A percentile compares a stretch with the other conserved stretches of the same genome.
These are phyloP conservation scores for Coptodon rendalli DNA, from an alignment of 2,113 vertebrate species.

Conservation along the genomic window DNA sequence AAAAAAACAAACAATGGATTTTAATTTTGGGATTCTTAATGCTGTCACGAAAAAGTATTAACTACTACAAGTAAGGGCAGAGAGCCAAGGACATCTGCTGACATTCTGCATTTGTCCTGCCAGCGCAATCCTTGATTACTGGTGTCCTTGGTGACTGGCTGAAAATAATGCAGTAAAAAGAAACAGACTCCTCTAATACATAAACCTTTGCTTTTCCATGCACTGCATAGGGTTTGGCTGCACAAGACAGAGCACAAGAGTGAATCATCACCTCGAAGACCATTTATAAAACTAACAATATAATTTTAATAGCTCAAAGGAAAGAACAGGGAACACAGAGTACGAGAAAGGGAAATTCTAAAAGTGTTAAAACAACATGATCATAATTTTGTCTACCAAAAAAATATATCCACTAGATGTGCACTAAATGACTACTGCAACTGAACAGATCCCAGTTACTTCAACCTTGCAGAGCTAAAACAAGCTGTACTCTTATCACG, in stretches of 20 bases:
- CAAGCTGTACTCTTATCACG: not conserved
- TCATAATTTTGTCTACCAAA: not conserved
- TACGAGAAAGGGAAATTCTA: not conserved
- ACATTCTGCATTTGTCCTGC: not conserved
- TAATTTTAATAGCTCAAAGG: conserved; percentile 17
- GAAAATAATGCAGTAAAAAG: conserved; percentile 1
- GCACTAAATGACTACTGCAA: not conserved
- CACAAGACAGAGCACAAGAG: conserved; percentile 11
- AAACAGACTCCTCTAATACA: not conserved
- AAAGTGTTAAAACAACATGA: not conserved
- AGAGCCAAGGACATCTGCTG: not conserved
- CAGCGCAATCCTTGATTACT: not conserved
- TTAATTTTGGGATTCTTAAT: not conserved
- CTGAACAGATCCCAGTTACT: not conserved
- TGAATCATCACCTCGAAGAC: conserved; percentile 25
- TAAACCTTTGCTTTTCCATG: conserved; percentile 17
- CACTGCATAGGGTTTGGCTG: conserved; percentile 7
- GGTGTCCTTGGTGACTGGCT: not conserved
- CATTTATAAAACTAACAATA: conserved; percentile 22
- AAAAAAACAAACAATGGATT: not conserved
- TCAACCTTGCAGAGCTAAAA: not conserved
- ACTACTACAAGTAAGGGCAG: not conserved
- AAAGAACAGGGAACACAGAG: not conserved
- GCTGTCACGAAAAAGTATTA: not conserved
- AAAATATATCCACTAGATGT: not conserved